phyloP scores from a whole-genome alignment of 2,113 vertebrate species.

The Rhynchomys soricoides region DNA sequence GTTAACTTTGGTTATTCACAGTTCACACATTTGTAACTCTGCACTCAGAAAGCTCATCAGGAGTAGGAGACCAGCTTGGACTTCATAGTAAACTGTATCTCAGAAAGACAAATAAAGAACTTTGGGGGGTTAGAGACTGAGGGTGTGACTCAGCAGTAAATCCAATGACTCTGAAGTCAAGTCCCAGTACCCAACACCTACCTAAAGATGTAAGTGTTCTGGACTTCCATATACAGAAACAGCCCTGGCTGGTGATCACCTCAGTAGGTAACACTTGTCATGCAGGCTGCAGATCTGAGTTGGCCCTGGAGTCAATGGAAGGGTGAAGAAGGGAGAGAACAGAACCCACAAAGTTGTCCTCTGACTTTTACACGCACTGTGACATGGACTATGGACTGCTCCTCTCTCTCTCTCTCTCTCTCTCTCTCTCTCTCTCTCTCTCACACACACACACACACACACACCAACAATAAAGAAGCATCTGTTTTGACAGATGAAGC shows the following conservation, averaged over 20 bases:
- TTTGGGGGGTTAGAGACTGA: background rate
- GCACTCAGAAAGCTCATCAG: background rate
- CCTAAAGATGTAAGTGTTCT: background rate
- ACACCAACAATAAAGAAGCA: background rate
- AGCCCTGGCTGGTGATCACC: background rate
- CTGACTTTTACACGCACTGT: background rate
- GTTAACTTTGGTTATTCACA: background rate
- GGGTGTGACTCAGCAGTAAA: background rate
- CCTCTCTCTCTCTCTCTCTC: background rate
- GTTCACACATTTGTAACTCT: background rate
- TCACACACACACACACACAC: background rate
- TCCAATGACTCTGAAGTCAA: background rate
- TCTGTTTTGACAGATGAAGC: background rate
- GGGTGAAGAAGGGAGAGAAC: background rate
- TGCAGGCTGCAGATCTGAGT: background rate
- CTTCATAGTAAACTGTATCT: background rate
- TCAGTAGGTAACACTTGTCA: background rate
- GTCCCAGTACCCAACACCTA: background rate
- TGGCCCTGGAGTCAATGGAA: background rate
- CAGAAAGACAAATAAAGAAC: background rate
- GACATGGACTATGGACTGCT: no score
- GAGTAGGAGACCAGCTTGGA: background rate
- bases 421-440: background rate
- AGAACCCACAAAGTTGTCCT: background rate
- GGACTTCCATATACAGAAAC: background rate